phyloP scores from a whole-genome alignment of 2,113 vertebrate species.

The Ptilonorhynchus violaceus region DNA sequence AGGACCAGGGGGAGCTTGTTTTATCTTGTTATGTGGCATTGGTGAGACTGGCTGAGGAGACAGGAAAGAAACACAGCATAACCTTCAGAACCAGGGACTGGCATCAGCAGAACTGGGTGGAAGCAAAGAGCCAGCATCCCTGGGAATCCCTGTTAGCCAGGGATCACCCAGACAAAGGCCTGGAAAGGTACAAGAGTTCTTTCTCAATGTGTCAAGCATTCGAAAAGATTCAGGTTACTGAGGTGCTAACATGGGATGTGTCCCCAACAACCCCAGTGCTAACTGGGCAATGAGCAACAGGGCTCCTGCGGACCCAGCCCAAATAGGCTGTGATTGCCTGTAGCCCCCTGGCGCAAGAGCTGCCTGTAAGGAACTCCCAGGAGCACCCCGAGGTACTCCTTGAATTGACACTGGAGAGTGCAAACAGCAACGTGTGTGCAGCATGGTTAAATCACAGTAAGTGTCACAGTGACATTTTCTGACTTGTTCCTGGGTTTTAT shows the following conservation, averaged over 20 bases:
- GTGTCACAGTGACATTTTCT: rapidly evolving
- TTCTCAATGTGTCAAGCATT: background rate
- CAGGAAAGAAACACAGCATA: background rate
- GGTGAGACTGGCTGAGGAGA: background rate
- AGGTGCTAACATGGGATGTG: background rate
- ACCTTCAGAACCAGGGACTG: background rate
- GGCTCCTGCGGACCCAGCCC: background rate
- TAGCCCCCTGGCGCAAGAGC: background rate
- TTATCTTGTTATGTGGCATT: background rate
- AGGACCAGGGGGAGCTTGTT: background rate
- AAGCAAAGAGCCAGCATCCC: background rate
- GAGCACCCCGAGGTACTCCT: background rate
- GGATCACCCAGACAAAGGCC: background rate
- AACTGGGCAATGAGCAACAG: background rate
- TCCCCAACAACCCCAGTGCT: background rate
- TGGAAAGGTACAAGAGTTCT: background rate
- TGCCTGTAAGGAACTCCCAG: background rate
- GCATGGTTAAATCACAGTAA: background rate
- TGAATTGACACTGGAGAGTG: background rate
- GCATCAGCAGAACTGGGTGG: background rate
- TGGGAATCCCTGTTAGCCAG: background rate
- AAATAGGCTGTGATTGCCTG: background rate
- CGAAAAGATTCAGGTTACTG: background rate
- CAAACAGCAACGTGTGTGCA: background rate
- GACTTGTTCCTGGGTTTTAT: background rate